Evolutionary conservation across 1,140 invertebrate genomes (phyloP).

Genomic region (Cepaea nemoralis): DNA sequence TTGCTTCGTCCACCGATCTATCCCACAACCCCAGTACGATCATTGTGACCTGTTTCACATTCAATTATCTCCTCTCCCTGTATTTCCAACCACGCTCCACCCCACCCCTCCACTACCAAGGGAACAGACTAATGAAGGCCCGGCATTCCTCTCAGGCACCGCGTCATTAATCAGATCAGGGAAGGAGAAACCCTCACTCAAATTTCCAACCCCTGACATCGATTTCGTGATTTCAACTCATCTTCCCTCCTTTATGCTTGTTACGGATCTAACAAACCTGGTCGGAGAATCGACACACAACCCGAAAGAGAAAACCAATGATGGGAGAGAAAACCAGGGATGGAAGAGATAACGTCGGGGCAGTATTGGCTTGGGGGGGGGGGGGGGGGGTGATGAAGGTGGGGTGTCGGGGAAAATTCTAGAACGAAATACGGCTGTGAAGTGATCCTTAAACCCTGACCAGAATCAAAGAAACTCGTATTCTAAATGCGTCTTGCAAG

Average conservation of each 20-base stretch:
- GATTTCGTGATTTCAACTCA: slow-evolving; percentile 33
- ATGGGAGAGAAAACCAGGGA: not conserved
- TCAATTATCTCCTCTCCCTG: not conserved
- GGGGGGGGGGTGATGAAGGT: not conserved
- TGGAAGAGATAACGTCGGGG: too few species aligned
- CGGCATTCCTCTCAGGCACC: slow-evolving; percentile 30
- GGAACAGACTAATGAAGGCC: slow-evolving; percentile 35
- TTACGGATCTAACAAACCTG: slow-evolving; percentile 13
- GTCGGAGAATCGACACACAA: not conserved
- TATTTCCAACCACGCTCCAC: not conserved
- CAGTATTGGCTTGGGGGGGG: not conserved
- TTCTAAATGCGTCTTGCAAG: not conserved
- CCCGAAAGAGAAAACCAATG: not conserved
- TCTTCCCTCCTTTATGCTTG: slow-evolving; percentile 20
- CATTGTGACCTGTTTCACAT: not conserved
- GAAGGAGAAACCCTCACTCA: slow-evolving; percentile 13
- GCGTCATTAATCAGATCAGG: slow-evolving; percentile 32
- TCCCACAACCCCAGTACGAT: not conserved
- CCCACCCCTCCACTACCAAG: not conserved
- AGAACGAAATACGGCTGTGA: not conserved
- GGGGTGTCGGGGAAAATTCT: not conserved
- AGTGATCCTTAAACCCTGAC: not conserved
- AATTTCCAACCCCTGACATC: slow-evolving; percentile 31
- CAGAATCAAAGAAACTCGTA: not conserved
- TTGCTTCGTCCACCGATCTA: not conserved